phyloP scores from a whole-genome alignment of 92 coral and sea anemone species.

The Paragorgia papillata region DNA sequence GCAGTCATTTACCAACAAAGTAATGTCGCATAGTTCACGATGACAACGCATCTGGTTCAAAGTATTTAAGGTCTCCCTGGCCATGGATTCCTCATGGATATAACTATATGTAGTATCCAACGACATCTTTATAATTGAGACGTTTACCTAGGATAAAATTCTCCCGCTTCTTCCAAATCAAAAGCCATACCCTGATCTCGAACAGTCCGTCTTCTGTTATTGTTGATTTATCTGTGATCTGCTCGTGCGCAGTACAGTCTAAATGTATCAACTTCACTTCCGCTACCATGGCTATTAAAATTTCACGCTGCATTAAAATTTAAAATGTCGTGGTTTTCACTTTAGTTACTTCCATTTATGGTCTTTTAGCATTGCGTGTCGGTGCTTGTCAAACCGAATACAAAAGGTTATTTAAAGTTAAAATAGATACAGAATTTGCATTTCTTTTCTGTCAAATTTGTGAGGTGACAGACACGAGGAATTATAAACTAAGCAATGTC shows the following conservation, averaged over 20 bases:
- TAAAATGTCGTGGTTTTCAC: too few species aligned
- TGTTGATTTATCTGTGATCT: not conserved
- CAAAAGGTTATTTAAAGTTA: too few species aligned
- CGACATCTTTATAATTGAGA: conserved; percentile 45
- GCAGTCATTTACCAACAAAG: conserved; percentile 68
- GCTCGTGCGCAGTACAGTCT: conserved; percentile 10
- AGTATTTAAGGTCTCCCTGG: conserved; percentile 76
- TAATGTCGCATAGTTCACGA: conserved; percentile 87
- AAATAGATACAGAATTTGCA: too few species aligned
- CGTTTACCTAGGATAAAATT: conserved; percentile 26
- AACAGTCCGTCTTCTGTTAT: conserved; percentile 5
- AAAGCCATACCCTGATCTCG: conserved; percentile 14
- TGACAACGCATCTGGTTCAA: conserved; percentile 81
- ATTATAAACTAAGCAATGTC: too few species aligned
- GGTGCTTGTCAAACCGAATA: too few species aligned
- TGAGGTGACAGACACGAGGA: too few species aligned
- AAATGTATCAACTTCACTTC: too few species aligned
- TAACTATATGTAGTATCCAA: conserved; percentile 73
- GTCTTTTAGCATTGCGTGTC: too few species aligned
- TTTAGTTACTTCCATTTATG: too few species aligned
- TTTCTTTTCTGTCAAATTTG: too few species aligned
- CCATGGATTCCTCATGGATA: conserved; percentile 77
- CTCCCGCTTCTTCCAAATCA: conserved; percentile 10
- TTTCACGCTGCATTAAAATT: too few species aligned
- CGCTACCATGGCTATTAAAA: too few species aligned